Conservation (phyloP, 2,113 vertebrate genomes). For the Patagioenas fasciata region DNA sequence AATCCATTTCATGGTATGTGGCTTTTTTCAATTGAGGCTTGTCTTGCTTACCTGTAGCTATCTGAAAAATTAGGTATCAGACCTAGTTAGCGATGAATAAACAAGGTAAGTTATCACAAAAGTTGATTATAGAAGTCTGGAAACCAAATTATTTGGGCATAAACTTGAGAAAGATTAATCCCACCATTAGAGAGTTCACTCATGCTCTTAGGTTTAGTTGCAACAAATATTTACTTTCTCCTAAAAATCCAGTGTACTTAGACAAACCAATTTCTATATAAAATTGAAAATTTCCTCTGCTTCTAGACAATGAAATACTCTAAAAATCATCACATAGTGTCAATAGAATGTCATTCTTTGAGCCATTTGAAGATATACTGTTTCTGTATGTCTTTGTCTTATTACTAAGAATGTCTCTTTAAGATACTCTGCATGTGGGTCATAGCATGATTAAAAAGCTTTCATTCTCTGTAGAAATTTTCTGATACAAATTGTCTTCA, state of each 20-base stretch:
- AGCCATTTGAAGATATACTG: neutral
- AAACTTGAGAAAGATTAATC: neutral
- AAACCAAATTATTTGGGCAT: neutral
- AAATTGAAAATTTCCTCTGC: neutral
- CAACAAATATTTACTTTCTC: neutral
- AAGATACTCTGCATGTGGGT: neutral
- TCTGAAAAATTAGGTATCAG: neutral
- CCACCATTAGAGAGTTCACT: neutral
- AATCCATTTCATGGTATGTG: accelerated
- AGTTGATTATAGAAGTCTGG: neutral
- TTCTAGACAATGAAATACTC: neutral
- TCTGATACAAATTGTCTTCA: neutral
- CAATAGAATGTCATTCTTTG: neutral
- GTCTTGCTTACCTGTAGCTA: neutral
- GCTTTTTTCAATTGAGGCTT: neutral
- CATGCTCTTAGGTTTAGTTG: neutral
- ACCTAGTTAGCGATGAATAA: neutral
- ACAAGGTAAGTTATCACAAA: neutral
- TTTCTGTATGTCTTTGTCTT: neutral
- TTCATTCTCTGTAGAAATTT: neutral
- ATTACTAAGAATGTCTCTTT: neutral
- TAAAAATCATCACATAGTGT: neutral
- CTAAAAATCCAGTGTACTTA: neutral
- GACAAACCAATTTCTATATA: neutral
- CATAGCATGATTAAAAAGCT: neutral